Percentiles rank a stretch among this genome's conserved stretches.
Conservation (phyloP, 2,797 vertebrate genomes). For the Rhyacichthys aspro region DNA sequence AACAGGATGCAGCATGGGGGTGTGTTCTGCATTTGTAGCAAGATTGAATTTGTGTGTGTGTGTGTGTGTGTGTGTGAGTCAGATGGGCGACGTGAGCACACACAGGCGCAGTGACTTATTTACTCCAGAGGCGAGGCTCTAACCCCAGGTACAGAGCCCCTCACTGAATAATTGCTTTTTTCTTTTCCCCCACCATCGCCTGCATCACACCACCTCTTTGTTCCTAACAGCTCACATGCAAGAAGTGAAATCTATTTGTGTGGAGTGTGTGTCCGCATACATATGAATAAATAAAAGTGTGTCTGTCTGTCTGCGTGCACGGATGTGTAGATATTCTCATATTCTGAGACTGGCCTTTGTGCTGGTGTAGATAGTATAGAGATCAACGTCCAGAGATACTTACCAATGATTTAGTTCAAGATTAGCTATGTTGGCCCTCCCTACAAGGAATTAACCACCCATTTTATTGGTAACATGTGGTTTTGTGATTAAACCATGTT, state of each 20-base stretch:
- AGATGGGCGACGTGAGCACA: conserved; percentile 61
- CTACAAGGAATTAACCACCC: conserved; percentile 4
- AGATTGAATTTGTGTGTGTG: conserved; percentile 65
- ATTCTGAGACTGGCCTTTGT: too few relatives aligned
- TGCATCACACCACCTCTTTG: conserved; percentile 68
- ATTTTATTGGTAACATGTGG: neutral
- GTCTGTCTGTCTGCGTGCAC: conserved; percentile 30
- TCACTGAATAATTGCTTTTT: conserved; percentile 77
- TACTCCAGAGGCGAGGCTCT: conserved; percentile 72
- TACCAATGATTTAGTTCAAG: neutral
- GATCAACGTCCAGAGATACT: conserved; percentile 1
- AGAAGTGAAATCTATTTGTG: conserved; percentile 69
- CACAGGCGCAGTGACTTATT: conserved; percentile 69
- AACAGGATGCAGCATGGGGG: conserved; percentile 52
- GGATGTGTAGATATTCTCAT: conserved; percentile 20
- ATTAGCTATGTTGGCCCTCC: neutral
- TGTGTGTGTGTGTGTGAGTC: conserved; percentile 30
- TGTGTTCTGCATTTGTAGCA: conserved; percentile 60
- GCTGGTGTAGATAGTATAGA: neutral
- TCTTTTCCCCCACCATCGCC: conserved; percentile 42
- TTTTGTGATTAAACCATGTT: neutral
- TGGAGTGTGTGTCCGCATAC: conserved; percentile 53
- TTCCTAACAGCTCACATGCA: conserved; percentile 71
- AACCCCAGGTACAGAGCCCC: conserved; percentile 72
- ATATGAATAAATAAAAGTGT: conserved; percentile 62